Evolutionary conservation across 2,797 vertebrate species (phyloP), one percentile per base, ranked within the genome.

Genomic region (Erpetoichthys calabaricus): DNA sequence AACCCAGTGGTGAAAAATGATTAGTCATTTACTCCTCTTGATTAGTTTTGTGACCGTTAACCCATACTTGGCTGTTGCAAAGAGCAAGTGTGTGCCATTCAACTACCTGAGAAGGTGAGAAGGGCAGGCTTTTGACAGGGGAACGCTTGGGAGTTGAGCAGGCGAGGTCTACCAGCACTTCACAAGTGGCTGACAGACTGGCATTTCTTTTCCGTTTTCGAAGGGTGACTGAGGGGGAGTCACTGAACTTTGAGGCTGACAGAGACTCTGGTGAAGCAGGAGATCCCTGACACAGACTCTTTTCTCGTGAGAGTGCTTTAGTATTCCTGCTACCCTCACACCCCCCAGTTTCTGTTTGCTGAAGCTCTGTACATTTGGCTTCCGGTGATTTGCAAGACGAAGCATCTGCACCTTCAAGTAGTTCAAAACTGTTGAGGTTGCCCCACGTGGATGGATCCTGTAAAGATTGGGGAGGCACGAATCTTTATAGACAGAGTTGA

Each of bases 31-130:
- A 73, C 80, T 81, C 75, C 78, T 74, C 77, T 73, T 70, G 75
- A 84, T 87, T 82, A 86, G 81, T 83, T 83, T 86, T 81, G 81
- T 74, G 71, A 79, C 78, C 77, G 80, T 82, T 80, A 82, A 80
- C 74, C 67, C 63, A 72, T 67, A 65, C 65, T 73, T 76, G 67
- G 75, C 73, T 78, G 77, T 68, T 79, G 75, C 80, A 80, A 78
- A 78, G 68, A 82, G 77, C 78, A 81, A 73, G 77, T 74, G 73
- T 80, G 65, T 81, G 80, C 70, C 73, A 70, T 69, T 74, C 71
- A 73, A 83, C 90, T 94, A 96, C 90, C 91, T 94, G 89, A 2
- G 86, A 90, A 70, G 89, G 91, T 79, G 91, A 93, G 89, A 91
- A 94, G 73, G 86, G 85, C 57, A 91, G 88, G 74, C 79, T 80